phyloP scores from a whole-genome alignment of 2,113 vertebrate genomes.

The Brachirus orientalis region DNA sequence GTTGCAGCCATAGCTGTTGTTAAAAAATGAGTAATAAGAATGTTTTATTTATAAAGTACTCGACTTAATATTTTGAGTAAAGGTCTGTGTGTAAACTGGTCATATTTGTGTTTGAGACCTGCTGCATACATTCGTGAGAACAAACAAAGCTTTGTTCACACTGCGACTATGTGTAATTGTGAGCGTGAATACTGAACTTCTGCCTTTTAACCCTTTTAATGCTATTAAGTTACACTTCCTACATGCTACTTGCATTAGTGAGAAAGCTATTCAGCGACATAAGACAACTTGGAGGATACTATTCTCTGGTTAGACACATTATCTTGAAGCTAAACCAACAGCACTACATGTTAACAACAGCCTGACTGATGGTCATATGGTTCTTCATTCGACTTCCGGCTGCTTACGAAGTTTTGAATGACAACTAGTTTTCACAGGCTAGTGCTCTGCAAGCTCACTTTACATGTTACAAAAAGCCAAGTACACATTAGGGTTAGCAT shows the following conservation, averaged over 20 bases:
- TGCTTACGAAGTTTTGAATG: conserved; percentile 60
- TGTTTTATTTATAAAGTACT: too few species aligned
- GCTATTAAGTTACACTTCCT: not conserved
- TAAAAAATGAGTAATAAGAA: too few species aligned
- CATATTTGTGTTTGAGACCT: too few species aligned
- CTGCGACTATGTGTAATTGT: not conserved
- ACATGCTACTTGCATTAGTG: too few species aligned
- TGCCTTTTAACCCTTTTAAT: not conserved
- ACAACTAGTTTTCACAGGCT: conserved; percentile 51
- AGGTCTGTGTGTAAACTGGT: too few species aligned
- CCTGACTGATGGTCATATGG: conserved; percentile 53
- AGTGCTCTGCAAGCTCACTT: conserved; percentile 23
- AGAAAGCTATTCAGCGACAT: too few species aligned
- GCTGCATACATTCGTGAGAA: too few species aligned
- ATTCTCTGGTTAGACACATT: not conserved
- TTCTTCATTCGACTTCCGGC: conserved; percentile 60
- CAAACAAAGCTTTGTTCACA: not conserved
- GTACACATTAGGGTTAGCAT: not conserved
- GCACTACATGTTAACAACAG: not conserved
- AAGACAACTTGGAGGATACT: not conserved
- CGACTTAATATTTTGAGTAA: too few species aligned
- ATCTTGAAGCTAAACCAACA: not conserved
- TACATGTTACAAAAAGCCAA: not conserved
- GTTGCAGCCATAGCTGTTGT: too few species aligned
- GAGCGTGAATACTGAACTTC: not conserved